Conservation (phyloP, 2,888 invertebrate genomes). For the Bruchidius siliquastri region DNA sequence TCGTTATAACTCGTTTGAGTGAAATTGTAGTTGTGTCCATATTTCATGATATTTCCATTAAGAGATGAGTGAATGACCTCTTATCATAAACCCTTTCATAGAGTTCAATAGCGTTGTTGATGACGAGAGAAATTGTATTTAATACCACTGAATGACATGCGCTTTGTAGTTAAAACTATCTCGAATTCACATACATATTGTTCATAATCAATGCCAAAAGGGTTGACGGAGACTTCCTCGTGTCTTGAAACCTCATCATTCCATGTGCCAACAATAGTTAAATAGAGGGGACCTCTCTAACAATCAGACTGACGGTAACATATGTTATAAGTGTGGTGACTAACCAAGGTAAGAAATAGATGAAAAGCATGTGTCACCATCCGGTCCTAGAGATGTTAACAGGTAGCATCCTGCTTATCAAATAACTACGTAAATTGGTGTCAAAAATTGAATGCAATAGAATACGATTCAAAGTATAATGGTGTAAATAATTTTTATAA, state of each 20-base stretch:
- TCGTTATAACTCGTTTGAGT: too few species aligned
- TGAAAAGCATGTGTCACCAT: neutral
- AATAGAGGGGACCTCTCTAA: neutral
- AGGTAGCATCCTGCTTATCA: neutral
- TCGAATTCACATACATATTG: conserved; percentile 8
- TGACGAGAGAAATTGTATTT: too few species aligned
- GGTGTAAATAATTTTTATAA: too few species aligned
- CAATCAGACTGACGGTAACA: neutral
- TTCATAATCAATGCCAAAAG: conserved; percentile 1
- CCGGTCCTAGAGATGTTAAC: neutral
- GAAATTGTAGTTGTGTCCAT: too few species aligned
- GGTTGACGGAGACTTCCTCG: neutral
- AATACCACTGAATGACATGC: too few species aligned
- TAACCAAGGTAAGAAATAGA: neutral
- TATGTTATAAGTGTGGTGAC: conserved; percentile 2
- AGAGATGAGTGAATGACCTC: too few species aligned
- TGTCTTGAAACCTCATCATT: neutral
- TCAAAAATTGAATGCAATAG: too few species aligned
- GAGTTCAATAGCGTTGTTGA: too few species aligned
- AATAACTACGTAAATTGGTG: too few species aligned
- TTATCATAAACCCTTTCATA: too few species aligned
- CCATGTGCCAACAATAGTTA: neutral
- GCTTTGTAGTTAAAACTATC: neutral
- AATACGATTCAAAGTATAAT: too few species aligned
- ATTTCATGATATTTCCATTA: too few species aligned